Evolutionary conservation across 1,140 invertebrate genomes (phyloP), one percentile per base, ranked within the genome.

Genomic region (Paracyclopina nana): DNA sequence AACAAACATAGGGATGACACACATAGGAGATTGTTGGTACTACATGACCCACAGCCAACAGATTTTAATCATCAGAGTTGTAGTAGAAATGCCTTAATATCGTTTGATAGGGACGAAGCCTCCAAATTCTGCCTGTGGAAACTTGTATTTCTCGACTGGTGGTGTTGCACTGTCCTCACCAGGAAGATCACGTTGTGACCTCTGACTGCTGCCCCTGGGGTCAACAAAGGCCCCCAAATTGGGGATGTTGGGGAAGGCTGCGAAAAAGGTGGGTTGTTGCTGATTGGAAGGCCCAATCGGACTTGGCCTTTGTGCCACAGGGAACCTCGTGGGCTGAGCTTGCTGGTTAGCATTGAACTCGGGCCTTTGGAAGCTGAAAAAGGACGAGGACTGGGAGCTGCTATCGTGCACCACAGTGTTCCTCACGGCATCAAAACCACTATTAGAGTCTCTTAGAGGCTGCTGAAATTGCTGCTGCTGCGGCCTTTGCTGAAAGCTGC

Each of bases 311-410:
- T n/a, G 34, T 38, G n/a, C 20, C 4, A 20, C 34, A 4, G 14
- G n/a, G 8, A 38, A 38, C n/a, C 34, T n/a, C 14, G 34, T 20
- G 3, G 34, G 34, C 8, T 38, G 34, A 20, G 34, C 42, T 44
- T 12, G 14, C 11, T n/a, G 20, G 18, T 22, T 20, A 6, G 49
- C 31, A n/a, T 20, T 29, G 34, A 50, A 50, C 8, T 20, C 14
- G 2, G 31, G 50, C 14, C 31, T 22, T 26, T 52, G 31, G 26
- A 52, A 45, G 25, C 18, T 46, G 34, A 52, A 52, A 22, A 52
- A 52, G 14, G 50, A 52, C 6, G 38, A 45, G n/a, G 50, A 52
- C 22, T 52, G 50, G 22, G 50, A 52, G 12, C 26, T 28, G 18
- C 38, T 34, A 28, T 52, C 50, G 20, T 52, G 50, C 22, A 52